Conservation (phyloP, 2,888 invertebrate species). For the Parthenolecanium corni region DNA sequence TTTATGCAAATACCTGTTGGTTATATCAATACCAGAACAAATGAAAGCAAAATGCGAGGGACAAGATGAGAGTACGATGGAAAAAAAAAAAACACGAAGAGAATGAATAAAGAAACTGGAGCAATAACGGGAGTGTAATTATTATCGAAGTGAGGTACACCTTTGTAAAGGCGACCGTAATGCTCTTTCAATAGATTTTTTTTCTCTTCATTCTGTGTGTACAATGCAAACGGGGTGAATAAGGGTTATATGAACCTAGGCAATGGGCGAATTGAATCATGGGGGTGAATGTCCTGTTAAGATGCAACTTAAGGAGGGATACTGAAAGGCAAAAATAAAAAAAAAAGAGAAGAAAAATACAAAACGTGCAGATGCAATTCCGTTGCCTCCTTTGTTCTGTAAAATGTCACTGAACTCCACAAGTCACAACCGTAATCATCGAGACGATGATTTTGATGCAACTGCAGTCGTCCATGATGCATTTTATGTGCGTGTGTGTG, state of each 20-base stretch:
- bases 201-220: not conserved
- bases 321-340: not conserved
- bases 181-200: constrained; percentile 17
- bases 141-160: constrained; percentile 9
- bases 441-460: constrained; percentile 1
- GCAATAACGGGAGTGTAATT: constrained; percentile 9
- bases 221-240: constrained; percentile 11
- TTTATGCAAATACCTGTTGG: constrained; percentile 22
- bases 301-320: constrained; percentile 19
- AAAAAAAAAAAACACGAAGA: not conserved
- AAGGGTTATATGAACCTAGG: constrained; percentile 21
- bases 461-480: not conserved
- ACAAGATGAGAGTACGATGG: not conserved
- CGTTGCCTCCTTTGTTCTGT: constrained; percentile 12
- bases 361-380: constrained; percentile 18
- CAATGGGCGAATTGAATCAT: constrained; percentile 16
- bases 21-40: not conserved
- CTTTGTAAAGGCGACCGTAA: constrained; percentile 9
- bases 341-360: not conserved
- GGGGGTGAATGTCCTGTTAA: constrained; percentile 22
- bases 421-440: not conserved
- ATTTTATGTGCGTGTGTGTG: not conserved
- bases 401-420: constrained; percentile 15
- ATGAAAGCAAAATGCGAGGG: not conserved
- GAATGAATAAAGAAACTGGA: not conserved